Percentiles rank a stretch among this genome's conserved stretches.
These are phyloP conservation scores for Labrus mixtus DNA, from an alignment of 2,113 vertebrate genomes.

Conservation along the genomic window DNA sequence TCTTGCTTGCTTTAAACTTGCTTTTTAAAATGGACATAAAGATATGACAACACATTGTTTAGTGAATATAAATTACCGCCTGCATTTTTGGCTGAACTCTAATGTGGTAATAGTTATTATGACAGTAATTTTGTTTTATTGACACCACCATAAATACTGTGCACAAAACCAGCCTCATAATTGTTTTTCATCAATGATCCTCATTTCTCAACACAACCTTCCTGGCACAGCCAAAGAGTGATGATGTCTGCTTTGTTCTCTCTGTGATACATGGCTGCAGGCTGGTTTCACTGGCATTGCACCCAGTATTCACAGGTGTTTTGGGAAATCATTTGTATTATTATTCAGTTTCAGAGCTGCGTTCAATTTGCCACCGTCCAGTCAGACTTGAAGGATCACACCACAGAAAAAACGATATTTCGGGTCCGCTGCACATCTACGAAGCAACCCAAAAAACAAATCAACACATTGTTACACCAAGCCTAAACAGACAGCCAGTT, in stretches of 20 bases:
- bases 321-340: constrained; percentile 59
- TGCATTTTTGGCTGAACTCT: constrained; percentile 26
- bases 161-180: constrained; percentile 42
- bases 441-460: constrained; percentile 7
- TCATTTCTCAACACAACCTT: constrained; percentile 64
- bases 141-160: constrained; percentile 50
- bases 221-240: constrained; percentile 47
- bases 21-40: constrained; percentile 1
- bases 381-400: constrained; percentile 31
- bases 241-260: constrained; percentile 58
- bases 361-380: constrained; percentile 37
- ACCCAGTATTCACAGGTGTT: constrained; percentile 65
- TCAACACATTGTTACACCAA: constrained; percentile 12
- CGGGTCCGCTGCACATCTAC: neutral
- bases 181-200: constrained; percentile 64
- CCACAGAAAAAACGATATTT: constrained; percentile 18
- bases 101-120: constrained; percentile 48
- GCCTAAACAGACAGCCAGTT: constrained; percentile 3
- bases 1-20: neutral
- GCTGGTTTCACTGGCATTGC: constrained; percentile 36
- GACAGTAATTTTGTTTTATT: constrained; percentile 57
- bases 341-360: constrained; percentile 43
- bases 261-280: constrained; percentile 59
- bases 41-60: constrained; percentile 6
- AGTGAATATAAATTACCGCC: constrained; percentile 17